Conservation (phyloP, 2,113 vertebrate species). For the Henicopernis longicauda region DNA sequence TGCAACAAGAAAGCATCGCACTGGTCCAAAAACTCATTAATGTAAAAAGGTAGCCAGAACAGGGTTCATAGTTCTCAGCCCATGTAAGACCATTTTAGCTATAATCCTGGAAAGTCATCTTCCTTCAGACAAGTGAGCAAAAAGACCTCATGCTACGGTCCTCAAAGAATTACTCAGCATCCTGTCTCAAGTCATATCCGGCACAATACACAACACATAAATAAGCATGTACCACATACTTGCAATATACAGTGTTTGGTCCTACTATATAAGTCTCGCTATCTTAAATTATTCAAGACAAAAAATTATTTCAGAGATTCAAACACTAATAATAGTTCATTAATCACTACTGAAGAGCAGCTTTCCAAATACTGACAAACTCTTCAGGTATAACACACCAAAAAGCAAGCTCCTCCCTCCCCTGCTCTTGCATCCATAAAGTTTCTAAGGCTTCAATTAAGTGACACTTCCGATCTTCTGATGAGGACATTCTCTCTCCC, state of each 20-base stretch:
- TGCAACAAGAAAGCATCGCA: neutral
- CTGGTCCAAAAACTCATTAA: neutral
- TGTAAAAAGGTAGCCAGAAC: neutral
- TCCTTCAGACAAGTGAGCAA: neutral
- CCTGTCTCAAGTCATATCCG: neutral
- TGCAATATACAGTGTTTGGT: neutral
- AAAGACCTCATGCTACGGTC: neutral
- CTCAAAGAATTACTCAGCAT: neutral
- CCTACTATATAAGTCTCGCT: neutral
- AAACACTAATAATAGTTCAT: neutral
- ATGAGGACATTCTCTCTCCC: neutral
- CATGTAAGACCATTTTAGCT: neutral
- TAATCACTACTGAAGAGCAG: neutral
- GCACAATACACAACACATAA: neutral
- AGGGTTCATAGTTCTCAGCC: neutral
- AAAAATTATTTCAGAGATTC: neutral
- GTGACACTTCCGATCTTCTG: no score
- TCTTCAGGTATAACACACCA: neutral
- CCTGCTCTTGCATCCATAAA: neutral
- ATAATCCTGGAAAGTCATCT: neutral
- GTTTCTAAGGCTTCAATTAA: neutral
- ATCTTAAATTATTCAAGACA: neutral
- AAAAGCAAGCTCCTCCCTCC: neutral
- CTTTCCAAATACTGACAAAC: neutral
- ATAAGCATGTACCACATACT: neutral